phyloP scores from a whole-genome alignment of 2,888 invertebrate genomes.

The Operophtera brumata region DNA sequence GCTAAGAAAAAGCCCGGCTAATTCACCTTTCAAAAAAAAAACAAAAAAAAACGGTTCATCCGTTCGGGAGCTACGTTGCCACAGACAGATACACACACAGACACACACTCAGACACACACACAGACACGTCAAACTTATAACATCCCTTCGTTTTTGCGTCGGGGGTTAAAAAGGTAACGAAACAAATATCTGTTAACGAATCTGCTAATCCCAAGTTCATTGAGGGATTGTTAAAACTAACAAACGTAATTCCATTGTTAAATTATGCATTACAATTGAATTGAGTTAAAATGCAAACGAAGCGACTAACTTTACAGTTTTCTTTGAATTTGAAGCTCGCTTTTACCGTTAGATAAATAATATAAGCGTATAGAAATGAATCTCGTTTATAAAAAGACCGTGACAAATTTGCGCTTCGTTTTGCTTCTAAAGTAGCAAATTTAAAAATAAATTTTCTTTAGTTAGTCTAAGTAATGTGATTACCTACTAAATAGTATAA shows the following conservation, averaged over 20 bases:
- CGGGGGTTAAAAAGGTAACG: background rate
- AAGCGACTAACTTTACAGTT: slow-evolving; percentile 25
- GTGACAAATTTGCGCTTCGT: no score
- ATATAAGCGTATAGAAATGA: slow-evolving; percentile 4
- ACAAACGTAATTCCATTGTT: slow-evolving; percentile 25
- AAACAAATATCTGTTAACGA: background rate
- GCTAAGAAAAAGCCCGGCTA: no score
- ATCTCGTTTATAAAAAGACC: background rate
- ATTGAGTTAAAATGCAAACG: slow-evolving; percentile 32
- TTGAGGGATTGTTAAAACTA: slow-evolving; percentile 11
- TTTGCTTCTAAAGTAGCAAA: no score
- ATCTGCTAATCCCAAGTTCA: background rate
- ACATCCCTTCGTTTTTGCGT: background rate
- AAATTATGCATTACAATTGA: slow-evolving; percentile 30
- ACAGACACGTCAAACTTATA: no score
- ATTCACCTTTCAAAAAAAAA: no score
- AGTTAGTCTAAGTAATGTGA: no score
- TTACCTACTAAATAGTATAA: no score
- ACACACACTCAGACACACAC: no score
- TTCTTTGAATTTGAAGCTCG: slow-evolving; percentile 28
- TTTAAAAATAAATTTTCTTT: no score
- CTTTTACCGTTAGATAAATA: background rate
- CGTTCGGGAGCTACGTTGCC: no score
- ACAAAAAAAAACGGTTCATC: no score
- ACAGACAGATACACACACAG: no score